phyloP scores from a whole-genome alignment of 2,797 vertebrate species.

The Manis javanica region DNA sequence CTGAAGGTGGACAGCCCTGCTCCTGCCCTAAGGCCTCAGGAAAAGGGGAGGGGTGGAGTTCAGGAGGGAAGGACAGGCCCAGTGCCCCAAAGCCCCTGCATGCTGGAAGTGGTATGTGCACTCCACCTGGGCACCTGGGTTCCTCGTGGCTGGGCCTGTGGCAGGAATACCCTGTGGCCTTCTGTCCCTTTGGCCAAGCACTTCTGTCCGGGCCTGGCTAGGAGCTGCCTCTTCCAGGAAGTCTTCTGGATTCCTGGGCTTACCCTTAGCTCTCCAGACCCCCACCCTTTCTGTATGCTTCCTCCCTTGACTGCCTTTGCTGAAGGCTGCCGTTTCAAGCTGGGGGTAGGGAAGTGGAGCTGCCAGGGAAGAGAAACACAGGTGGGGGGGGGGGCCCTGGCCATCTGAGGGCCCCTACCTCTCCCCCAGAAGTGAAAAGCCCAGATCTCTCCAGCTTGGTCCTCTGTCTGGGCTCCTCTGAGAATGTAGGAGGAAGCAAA shows the following conservation, averaged over 20 bases:
- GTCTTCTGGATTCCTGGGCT: neutral
- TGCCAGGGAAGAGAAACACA: neutral
- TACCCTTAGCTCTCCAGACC: neutral
- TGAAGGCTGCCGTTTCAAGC: neutral
- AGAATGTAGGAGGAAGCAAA: neutral
- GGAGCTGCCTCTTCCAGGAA: neutral
- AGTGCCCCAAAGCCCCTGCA: neutral
- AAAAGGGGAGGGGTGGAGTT: neutral
- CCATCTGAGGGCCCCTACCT: neutral
- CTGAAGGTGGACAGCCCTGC: neutral
- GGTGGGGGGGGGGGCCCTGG: neutral
- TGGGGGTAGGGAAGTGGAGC: neutral
- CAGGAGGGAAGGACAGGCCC: neutral
- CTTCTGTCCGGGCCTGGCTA: neutral
- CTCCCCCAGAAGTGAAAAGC: neutral
- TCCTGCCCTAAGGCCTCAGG: neutral
- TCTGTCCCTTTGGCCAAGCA: neutral
- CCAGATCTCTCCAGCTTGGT: neutral
- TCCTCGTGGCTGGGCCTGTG: neutral
- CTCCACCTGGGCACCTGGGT: neutral
- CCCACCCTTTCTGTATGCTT: neutral
- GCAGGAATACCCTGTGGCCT: neutral
- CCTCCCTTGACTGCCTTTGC: neutral
- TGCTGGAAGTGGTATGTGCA: fast-evolving
- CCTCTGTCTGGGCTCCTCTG: neutral